These are phyloP conservation scores for Parthenolecanium corni DNA, from an alignment of 2,888 invertebrate genomes.

Conservation along the genomic window DNA sequence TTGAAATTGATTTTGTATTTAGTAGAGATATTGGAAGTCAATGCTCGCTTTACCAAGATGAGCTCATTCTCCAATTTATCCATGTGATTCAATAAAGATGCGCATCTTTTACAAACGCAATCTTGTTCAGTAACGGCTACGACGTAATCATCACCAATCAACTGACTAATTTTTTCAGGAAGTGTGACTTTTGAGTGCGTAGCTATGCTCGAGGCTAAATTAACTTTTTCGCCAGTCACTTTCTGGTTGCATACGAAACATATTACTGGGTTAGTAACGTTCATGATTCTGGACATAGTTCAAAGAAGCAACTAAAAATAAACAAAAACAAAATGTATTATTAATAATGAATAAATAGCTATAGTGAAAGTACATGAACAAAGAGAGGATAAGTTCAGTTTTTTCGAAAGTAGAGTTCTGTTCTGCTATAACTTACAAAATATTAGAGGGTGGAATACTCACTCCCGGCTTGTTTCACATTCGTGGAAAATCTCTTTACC, in stretches of 20 bases:
- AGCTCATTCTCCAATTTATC: constrained; percentile 43
- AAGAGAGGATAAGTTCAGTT: too few relatives aligned
- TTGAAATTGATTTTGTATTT: constrained; percentile 33
- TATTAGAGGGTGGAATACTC: too few relatives aligned
- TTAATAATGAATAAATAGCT: too few relatives aligned
- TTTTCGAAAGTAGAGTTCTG: too few relatives aligned
- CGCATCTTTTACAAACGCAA: constrained; percentile 41
- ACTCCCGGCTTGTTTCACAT: too few relatives aligned
- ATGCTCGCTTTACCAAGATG: constrained; percentile 37
- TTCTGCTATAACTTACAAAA: too few relatives aligned
- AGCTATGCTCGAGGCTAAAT: constrained; percentile 32
- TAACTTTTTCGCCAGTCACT: constrained; percentile 21
- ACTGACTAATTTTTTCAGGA: constrained; percentile 43
- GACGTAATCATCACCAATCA: constrained; percentile 43
- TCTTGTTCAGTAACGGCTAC: constrained; percentile 42
- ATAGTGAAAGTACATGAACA: too few relatives aligned
- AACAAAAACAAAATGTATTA: too few relatives aligned
- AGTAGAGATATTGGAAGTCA: constrained; percentile 33
- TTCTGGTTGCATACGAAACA: constrained; percentile 29
- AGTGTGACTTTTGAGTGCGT: constrained; percentile 41
- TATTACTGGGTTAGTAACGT: background rate
- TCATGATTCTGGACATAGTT: constrained; percentile 9
- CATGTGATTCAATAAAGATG: constrained; percentile 41
- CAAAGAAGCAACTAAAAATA: too few relatives aligned
- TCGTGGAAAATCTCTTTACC: too few relatives aligned